Conservation (phyloP, 1,140 invertebrate genomes). For the Caerostris extrusa region DNA sequence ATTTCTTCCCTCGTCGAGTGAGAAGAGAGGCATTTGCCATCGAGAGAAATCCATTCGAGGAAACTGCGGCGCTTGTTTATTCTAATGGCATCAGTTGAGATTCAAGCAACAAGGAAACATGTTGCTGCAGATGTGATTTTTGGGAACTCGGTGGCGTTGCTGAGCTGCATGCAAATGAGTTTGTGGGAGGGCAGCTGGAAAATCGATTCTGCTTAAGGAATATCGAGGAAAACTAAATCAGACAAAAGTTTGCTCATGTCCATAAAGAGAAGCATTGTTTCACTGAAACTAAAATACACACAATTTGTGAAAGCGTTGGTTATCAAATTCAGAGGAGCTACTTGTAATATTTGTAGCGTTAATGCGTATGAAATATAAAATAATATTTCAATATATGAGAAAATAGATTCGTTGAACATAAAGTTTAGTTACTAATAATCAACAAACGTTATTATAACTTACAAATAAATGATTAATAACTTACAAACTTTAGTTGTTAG, state of each 20-base stretch:
- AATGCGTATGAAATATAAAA: too few species aligned
- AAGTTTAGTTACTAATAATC: too few species aligned
- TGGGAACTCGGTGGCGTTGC: neutral
- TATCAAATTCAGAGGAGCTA: too few species aligned
- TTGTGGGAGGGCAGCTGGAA: neutral
- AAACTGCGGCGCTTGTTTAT: neutral
- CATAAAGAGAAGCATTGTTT: neutral
- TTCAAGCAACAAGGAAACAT: neutral
- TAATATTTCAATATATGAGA: too few species aligned
- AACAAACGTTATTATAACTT: too few species aligned
- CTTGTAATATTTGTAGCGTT: too few species aligned
- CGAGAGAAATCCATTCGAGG: neutral
- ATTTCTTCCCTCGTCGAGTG: neutral
- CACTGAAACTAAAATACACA: neutral
- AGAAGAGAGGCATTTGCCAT: neutral
- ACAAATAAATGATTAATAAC: too few species aligned
- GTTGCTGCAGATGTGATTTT: conserved; percentile 1
- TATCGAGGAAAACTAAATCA: neutral
- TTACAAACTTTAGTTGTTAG: too few species aligned
- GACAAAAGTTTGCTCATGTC: neutral
- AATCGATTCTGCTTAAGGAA: neutral
- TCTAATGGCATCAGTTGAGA: conserved; percentile 31
- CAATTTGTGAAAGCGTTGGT: too few species aligned
- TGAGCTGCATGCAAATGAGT: neutral
- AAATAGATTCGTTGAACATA: too few species aligned